These are phyloP conservation scores for Cyrtorhinus lividipennis DNA, from an alignment of 1,140 invertebrate species.

Conservation along the genomic window DNA sequence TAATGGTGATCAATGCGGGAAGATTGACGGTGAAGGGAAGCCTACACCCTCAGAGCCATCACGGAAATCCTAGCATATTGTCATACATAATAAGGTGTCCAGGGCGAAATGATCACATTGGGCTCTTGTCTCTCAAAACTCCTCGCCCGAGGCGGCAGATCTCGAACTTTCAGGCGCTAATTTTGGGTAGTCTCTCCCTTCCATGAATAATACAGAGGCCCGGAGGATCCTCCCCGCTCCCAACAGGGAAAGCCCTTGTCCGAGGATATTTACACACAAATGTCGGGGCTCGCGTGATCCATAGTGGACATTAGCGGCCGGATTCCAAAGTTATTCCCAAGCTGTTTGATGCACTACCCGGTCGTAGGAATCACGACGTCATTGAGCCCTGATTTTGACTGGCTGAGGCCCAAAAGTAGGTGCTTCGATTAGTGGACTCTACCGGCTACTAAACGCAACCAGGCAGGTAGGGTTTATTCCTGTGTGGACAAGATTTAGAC, in stretches of 20 bases:
- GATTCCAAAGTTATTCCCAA: no score
- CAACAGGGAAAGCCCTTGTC: neutral
- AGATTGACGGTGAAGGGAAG: neutral
- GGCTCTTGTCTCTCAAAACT: neutral
- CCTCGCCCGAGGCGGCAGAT: neutral
- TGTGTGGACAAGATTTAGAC: no score
- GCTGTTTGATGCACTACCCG: no score
- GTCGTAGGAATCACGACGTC: no score
- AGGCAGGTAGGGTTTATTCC: no score
- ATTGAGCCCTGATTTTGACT: no score
- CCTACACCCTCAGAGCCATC: neutral
- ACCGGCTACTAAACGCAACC: no score
- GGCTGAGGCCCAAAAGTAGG: no score
- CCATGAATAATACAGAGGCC: neutral
- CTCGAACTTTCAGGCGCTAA: neutral
- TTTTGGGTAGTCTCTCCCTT: neutral
- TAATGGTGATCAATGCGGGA: slow-evolving; percentile 3
- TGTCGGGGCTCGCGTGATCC: no score
- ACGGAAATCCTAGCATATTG: neutral
- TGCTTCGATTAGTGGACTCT: no score
- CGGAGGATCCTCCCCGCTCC: neutral
- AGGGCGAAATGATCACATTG: neutral
- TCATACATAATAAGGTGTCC: neutral
- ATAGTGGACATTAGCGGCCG: no score
- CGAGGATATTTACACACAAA: neutral